Evolutionary conservation across 2,113 vertebrate species (phyloP).

Genomic region (Dendrocopos noguchii): DNA sequence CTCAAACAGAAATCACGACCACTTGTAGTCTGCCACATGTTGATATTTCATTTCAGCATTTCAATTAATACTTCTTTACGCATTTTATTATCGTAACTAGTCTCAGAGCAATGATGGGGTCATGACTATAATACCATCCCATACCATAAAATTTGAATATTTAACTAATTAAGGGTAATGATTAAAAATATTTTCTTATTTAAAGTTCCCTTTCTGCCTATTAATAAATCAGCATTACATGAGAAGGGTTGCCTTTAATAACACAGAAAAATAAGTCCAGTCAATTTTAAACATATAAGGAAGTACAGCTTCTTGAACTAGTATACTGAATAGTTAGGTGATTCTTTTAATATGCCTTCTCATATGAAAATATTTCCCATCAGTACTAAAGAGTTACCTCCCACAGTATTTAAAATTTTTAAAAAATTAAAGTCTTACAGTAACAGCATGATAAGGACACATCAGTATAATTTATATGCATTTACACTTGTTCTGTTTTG

Average conservation of each 20-base stretch:
- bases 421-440: neutral
- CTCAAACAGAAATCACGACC: neutral
- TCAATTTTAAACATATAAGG: neutral
- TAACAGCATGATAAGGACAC: neutral
- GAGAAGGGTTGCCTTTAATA: neutral
- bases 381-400: neutral
- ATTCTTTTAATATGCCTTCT: neutral
- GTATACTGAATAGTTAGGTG: neutral
- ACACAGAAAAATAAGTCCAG: neutral
- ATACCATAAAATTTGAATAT: neutral
- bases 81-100: neutral
- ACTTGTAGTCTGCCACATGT: neutral
- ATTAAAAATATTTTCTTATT: neutral
- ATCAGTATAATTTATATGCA: rapidly evolving
- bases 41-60: neutral
- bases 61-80: neutral
- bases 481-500: neutral
- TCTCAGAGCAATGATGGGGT: neutral
- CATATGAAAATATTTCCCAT: neutral
- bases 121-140: neutral
- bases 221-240: neutral
- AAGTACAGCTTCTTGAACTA: neutral
- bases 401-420: neutral
- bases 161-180: neutral
- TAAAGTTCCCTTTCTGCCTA: neutral